These are phyloP conservation scores for Chaitophorus viminalis DNA, from an alignment of 2,888 invertebrate genomes.

Conservation along the genomic window DNA sequence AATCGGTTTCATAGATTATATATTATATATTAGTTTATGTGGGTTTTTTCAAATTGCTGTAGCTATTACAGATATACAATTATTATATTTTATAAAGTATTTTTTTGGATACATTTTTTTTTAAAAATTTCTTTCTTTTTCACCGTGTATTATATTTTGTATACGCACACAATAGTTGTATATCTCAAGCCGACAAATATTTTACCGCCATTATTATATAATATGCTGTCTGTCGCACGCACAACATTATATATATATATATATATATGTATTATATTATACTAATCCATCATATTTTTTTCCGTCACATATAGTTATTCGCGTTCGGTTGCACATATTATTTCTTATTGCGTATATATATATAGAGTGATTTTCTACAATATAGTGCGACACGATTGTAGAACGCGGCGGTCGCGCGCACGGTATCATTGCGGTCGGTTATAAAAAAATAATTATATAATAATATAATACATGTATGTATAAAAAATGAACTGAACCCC, in stretches of 20 bases:
- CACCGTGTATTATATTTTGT: not conserved
- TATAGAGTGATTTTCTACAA: not conserved
- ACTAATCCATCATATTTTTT: conserved; percentile 12
- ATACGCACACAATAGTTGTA: not conserved
- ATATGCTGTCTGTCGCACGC: not conserved
- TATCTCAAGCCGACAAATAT: not conserved
- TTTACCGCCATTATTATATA: not conserved
- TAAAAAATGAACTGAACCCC: no score
- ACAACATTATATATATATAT: no score
- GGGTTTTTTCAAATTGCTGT: no score
- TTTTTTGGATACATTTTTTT: no score
- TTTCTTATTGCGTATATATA: not conserved
- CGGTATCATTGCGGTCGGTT: not conserved
- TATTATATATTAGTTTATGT: no score
- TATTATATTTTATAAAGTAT: no score
- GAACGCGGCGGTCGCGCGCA: no score
- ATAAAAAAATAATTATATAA: not conserved
- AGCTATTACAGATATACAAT: no score
- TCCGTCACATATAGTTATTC: no score
- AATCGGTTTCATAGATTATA: not conserved
- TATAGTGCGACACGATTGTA: not conserved
- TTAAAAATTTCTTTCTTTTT: not conserved
- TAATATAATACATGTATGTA: no score
- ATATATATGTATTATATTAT: no score
- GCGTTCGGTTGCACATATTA: no score